Evolutionary conservation across 2,888 invertebrate genomes (phyloP), one percentile per base, ranked within the genome.

Genomic region (Vanessa cardui): DNA sequence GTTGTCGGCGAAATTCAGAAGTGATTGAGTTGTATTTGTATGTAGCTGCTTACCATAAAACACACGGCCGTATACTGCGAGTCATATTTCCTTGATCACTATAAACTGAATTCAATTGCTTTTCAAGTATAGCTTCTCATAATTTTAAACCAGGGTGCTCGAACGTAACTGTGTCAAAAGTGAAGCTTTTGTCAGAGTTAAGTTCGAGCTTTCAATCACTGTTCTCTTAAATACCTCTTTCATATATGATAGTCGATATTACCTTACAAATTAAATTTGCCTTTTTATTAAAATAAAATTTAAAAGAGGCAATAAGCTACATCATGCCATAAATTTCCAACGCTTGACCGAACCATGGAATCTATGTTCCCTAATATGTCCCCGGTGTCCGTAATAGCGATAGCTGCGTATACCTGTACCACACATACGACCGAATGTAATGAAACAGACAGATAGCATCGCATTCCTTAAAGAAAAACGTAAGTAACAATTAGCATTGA

Each of bases 401-500:
- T 39, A 18, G n/a, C 26, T 16, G 18, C n/a, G 18, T 33, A 9
- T 9, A 16, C 9, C 9, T 39, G 12, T 9, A 39, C 12, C 12
- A 39, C 0, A 39, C 15, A 6, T 15, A 21, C 21, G n/a, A 18
- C 20, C 44, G 39, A 18, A 47, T 20, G 50, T 44, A 59, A 54
- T 20, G n/a, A 33, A 46, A 21, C 44, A n/a, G 49, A 50, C 58
- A 39, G 47, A 62, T 47, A 47, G 21, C 60, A 33, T 49, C 45
- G 26, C 20, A 64, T 63, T 63, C 61, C 56, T 46, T 20, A 58
- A 66, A 66, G 61, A 71, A 69, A 71, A 71, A 69, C 65, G 65
- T 52, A 71, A 71, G 66, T 69, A 66, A 56, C 56, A 62, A 70
- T 70, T 71, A 71, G 49, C 66, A 71, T 71, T 69, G 50, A 61